phyloP scores from a whole-genome alignment of 2,797 vertebrate species.

The Prionace glauca region DNA sequence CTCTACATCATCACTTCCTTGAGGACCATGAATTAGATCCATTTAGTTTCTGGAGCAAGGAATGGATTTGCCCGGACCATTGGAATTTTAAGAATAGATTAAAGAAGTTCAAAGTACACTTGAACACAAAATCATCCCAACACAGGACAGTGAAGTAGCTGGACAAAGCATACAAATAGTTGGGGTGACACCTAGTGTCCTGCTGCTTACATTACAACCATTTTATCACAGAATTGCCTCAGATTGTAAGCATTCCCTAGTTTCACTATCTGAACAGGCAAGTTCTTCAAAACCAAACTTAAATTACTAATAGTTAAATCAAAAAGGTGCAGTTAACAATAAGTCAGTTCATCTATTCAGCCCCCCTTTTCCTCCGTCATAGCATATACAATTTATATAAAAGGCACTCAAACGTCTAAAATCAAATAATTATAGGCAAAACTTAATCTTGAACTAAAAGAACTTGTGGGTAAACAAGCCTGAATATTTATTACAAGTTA shows the following conservation, averaged over 20 bases:
- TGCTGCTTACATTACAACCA: background rate
- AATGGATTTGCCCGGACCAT: no score
- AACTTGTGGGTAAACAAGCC: background rate
- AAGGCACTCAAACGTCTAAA: background rate
- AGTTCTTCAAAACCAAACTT: background rate
- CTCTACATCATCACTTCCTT: no score
- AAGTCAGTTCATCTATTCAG: background rate
- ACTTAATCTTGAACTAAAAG: background rate
- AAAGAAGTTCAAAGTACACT: background rate
- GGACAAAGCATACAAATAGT: background rate
- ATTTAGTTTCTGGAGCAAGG: no score
- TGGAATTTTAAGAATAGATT: no score
- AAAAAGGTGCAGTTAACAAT: no score
- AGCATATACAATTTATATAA: background rate
- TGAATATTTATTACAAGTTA: background rate
- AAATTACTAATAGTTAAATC: background rate
- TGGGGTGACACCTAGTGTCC: background rate
- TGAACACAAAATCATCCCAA: background rate
- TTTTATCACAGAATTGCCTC: background rate
- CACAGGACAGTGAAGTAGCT: no score
- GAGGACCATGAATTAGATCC: no score
- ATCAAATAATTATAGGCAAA: background rate
- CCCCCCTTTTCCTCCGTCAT: no score
- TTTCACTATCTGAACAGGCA: background rate
- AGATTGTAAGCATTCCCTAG: background rate